Evolutionary conservation across 2,888 invertebrate genomes (phyloP).

Genomic region (Epicampocera succincta): DNA sequence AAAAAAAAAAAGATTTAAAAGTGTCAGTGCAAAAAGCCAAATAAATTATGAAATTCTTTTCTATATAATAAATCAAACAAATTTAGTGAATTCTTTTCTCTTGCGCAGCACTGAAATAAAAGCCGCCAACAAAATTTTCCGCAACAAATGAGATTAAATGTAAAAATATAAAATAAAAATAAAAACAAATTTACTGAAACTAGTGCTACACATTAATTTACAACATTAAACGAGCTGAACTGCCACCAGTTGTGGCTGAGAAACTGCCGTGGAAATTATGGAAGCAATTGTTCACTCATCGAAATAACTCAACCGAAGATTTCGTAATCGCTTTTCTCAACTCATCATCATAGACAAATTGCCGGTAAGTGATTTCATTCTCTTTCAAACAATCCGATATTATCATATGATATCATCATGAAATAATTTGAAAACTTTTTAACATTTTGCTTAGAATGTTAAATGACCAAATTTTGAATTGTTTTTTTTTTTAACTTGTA

Average conservation of each 20-base stretch:
- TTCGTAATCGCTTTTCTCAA: background rate
- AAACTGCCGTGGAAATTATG: background rate
- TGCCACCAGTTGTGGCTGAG: background rate
- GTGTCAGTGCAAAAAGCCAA: too few relatives aligned
- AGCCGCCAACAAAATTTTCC: background rate
- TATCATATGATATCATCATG: constrained; percentile 15
- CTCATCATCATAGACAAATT: background rate
- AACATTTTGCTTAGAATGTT: constrained; percentile 10
- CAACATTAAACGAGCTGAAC: background rate
- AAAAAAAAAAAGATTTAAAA: too few relatives aligned
- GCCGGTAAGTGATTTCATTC: constrained; percentile 33
- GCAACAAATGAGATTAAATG: constrained; percentile 13
- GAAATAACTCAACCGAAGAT: background rate
- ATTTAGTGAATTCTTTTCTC: too few relatives aligned
- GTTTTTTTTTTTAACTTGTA: constrained; percentile 2
- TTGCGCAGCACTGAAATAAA: constrained; percentile 26
- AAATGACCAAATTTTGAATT: background rate
- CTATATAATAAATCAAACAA: background rate
- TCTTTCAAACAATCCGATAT: background rate
- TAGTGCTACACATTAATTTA: background rate
- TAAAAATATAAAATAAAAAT: too few relatives aligned
- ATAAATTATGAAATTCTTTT: background rate
- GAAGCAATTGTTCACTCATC: background rate
- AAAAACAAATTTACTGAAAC: background rate
- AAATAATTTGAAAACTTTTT: background rate